These are phyloP conservation scores for Lordiphosa clarofinis DNA, from an alignment of 1,140 invertebrate species.

Conservation along the genomic window DNA sequence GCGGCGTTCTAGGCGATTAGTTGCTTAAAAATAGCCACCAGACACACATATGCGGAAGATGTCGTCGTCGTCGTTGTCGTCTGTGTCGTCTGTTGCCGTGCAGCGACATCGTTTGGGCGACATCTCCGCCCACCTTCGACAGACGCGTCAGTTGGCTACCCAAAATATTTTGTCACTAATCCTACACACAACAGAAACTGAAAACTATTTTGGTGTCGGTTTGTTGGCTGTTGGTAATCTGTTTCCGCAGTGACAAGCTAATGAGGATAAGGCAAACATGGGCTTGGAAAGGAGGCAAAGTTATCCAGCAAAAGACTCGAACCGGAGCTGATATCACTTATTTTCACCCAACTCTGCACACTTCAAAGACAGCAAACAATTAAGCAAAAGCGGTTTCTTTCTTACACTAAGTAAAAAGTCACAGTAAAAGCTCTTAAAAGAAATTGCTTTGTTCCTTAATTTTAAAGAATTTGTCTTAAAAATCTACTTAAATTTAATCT, in stretches of 20 bases:
- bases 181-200: conserved; percentile 5
- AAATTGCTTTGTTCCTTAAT: too few species aligned
- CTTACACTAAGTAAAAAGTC: too few species aligned
- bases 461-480: too few species aligned
- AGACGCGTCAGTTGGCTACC: not conserved
- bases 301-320: too few species aligned
- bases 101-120: conserved; percentile 1
- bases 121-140: conserved; percentile 2
- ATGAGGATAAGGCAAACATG: too few species aligned
- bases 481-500: too few species aligned
- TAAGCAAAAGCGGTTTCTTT: too few species aligned
- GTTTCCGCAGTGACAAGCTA: conserved; percentile 1
- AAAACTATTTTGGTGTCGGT: conserved; percentile 9
- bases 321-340: too few species aligned
- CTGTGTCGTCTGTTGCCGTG: conserved; percentile 9
- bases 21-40: conserved; percentile 64
- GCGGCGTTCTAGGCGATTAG: conserved; percentile 68
- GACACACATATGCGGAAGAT: conserved; percentile 31
- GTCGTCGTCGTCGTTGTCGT: not conserved
- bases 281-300: too few species aligned
- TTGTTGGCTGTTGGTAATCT: conserved; percentile 4
- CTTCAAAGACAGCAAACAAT: too few species aligned
- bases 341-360: too few species aligned
- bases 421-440: too few species aligned
- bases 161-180: conserved; percentile 14